Conservation (phyloP, 1,140 invertebrate genomes). For the Lanistes nyassanus region DNA sequence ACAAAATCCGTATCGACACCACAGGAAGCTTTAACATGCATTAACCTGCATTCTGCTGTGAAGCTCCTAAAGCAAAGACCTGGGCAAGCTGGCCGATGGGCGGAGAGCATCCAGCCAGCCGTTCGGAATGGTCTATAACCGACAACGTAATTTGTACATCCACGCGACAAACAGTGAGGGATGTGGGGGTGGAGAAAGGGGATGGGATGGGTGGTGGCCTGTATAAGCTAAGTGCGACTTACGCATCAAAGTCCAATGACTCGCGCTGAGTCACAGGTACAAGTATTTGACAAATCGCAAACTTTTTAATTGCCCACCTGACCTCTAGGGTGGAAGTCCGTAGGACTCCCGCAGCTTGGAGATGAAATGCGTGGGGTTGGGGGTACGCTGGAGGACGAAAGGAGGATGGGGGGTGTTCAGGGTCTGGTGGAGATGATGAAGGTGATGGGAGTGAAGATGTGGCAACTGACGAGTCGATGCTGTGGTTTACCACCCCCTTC, state of each 20-base stretch:
- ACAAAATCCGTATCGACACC: background rate
- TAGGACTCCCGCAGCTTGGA: background rate
- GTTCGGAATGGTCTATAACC: background rate
- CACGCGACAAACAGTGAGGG: constrained; percentile 3
- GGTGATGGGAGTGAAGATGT: background rate
- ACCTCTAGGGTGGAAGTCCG: background rate
- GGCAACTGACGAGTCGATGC: background rate
- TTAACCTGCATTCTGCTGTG: constrained; percentile 3
- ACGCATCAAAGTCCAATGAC: background rate
- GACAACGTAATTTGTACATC: background rate
- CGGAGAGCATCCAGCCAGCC: background rate
- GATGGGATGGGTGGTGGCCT: background rate
- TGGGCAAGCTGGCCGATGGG: background rate
- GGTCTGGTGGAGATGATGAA: background rate
- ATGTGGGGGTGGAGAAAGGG: background rate
- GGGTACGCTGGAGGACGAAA: background rate
- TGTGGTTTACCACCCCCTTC: background rate
- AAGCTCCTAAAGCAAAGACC: background rate
- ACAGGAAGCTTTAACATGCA: background rate
- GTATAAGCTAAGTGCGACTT: background rate
- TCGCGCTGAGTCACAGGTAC: background rate
- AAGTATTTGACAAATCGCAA: background rate
- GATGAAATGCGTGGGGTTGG: background rate
- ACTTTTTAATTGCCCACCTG: constrained; percentile 1
- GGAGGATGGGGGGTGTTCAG: background rate